A percentile compares a stretch with the other conserved stretches of the same genome.
Evolutionary conservation across 2,113 vertebrate species (phyloP).

Genomic region (Lynx canadensis): DNA sequence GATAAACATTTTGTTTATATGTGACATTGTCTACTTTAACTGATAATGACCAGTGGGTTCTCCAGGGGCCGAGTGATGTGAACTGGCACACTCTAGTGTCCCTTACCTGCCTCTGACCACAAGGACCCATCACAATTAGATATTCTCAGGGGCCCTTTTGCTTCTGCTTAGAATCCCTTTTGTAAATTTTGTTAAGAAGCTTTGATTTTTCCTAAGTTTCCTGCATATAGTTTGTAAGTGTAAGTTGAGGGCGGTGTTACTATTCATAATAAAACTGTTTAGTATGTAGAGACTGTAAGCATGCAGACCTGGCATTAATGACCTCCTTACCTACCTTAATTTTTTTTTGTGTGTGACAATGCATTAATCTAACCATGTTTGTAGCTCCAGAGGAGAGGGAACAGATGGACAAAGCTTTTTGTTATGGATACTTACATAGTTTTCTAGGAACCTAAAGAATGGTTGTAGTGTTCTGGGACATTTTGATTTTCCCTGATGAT

Average conservation of each 20-base stretch:
- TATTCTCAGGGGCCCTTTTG: not conserved
- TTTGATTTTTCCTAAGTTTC: constrained; percentile 39
- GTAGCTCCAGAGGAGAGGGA: not conserved
- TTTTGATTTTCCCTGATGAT: constrained; percentile 45
- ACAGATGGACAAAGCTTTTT: constrained; percentile 17
- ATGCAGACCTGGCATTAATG: not conserved
- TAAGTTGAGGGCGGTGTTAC: not conserved
- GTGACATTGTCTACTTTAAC: not conserved
- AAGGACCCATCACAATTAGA: not conserved
- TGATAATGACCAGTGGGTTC: not conserved
- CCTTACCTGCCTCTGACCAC: not conserved
- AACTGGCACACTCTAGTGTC: not conserved
- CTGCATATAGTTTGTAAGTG: not conserved
- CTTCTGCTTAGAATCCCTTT: not conserved
- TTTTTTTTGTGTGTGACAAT: not conserved
- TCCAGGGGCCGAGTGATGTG: not conserved
- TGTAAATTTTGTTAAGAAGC: constrained; percentile 26
- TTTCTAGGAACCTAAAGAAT: constrained; percentile 46
- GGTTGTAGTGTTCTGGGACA: not conserved
- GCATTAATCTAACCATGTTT: not conserved
- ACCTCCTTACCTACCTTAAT: not conserved
- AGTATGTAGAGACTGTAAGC: not conserved
- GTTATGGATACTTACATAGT: not conserved
- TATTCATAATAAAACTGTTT: not conserved
- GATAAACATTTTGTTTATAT: constrained; percentile 3